Conservation (phyloP, 2,113 vertebrate genomes). For the Piaya cayana region DNA sequence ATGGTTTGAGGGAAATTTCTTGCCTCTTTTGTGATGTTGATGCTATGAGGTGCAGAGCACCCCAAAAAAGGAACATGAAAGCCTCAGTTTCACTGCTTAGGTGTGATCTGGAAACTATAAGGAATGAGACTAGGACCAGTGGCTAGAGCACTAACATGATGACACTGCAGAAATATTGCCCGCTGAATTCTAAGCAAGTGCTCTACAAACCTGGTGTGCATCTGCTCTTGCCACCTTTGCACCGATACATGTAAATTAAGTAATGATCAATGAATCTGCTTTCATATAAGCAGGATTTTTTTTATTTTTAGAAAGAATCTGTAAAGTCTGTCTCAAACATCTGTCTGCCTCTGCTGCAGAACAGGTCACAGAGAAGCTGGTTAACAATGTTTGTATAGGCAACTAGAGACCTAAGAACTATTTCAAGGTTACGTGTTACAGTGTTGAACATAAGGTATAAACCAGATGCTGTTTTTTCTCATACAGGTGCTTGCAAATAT, state of each 20-base stretch:
- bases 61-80: neutral
- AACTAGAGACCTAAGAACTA: constrained; percentile 9
- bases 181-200: neutral
- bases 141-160: neutral
- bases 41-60: neutral
- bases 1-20: neutral
- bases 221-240: neutral
- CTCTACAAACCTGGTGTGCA: neutral
- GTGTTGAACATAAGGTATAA: neutral
- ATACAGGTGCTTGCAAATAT: neutral
- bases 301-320: constrained; percentile 70
- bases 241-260: neutral
- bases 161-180: neutral
- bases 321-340: constrained; percentile 40
- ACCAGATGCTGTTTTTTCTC: neutral
- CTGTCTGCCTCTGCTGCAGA: constrained; percentile 36
- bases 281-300: constrained; percentile 24
- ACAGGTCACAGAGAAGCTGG: constrained; percentile 60
- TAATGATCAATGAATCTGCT: constrained; percentile 26
- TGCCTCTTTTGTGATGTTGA: neutral
- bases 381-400: constrained; percentile 18
- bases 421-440: constrained; percentile 6
- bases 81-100: neutral
- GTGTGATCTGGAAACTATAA: neutral
- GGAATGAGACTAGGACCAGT: neutral